Percentiles rank a stretch among this genome's conserved stretches.
Conservation (phyloP, 2,797 vertebrate genomes). For the Mycteria americana region DNA sequence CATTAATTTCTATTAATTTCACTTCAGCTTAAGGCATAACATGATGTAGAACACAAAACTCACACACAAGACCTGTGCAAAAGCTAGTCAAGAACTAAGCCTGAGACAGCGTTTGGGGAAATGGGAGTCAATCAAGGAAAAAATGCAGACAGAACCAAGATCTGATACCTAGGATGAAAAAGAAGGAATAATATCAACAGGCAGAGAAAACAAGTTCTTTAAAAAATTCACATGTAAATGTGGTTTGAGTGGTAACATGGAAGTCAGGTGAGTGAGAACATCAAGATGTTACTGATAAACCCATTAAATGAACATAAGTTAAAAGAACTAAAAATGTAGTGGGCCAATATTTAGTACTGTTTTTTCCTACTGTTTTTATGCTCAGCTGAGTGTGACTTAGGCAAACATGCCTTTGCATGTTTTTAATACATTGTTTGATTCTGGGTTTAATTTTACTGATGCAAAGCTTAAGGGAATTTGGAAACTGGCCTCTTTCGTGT, state of each 20-base stretch:
- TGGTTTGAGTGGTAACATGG: neutral
- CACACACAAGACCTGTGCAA: neutral
- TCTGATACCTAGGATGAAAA: neutral
- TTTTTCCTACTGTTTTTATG: neutral
- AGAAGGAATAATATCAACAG: neutral
- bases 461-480: neutral
- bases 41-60: neutral
- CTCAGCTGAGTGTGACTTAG: neutral
- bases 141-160: neutral
- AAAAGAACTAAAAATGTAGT: neutral
- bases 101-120: neutral
- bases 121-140: neutral
- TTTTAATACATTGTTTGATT: neutral
- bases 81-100: neutral
- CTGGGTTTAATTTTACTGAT: constrained; percentile 7
- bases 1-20: neutral
- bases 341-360: neutral
- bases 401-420: neutral
- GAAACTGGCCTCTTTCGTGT: neutral
- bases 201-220: neutral
- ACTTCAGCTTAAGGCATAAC: neutral
- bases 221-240: neutral
- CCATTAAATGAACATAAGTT: neutral
- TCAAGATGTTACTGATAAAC: neutral
- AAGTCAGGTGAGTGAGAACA: neutral